Percentiles rank a stretch among this genome's conserved stretches.
Conservation (phyloP, 1,140 invertebrate species). For the Brachionus manjavacas region DNA sequence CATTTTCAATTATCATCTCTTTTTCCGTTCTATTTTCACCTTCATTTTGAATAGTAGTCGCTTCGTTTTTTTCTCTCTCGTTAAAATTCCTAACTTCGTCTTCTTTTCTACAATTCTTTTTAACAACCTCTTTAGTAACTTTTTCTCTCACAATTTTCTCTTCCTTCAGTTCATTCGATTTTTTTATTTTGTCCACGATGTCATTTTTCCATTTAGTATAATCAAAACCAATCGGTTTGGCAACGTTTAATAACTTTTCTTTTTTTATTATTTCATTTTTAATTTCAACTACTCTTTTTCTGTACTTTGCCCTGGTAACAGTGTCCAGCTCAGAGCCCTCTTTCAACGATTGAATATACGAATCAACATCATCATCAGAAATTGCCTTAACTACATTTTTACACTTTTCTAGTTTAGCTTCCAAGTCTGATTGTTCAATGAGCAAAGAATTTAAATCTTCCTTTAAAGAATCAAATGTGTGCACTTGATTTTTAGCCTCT, state of each 20-base stretch:
- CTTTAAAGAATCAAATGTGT: conserved; percentile 37
- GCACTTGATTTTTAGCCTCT: conserved; percentile 16
- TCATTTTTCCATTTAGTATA: conserved; percentile 11
- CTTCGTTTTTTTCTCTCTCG: neutral
- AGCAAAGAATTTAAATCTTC: neutral
- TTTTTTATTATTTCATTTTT: conserved; percentile 16
- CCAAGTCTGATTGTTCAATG: conserved; percentile 17
- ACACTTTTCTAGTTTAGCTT: conserved; percentile 34
- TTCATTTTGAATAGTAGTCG: neutral
- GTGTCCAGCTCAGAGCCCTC: neutral
- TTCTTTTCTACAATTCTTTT: neutral
- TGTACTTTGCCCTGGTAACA: neutral
- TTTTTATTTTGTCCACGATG: neutral
- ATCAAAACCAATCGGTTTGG: conserved; percentile 22
- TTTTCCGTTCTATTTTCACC: neutral
- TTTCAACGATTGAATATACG: conserved; percentile 36
- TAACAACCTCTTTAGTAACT: neutral
- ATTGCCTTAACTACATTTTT: neutral
- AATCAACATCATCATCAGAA: conserved; percentile 29
- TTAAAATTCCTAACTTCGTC: neutral
- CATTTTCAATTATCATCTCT: too few relatives aligned
- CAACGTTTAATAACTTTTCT: conserved; percentile 17
- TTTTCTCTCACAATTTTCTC: neutral
- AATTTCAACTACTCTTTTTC: conserved; percentile 29
- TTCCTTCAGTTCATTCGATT: neutral